Base-by-base conservation (phyloP, 2,888 invertebrate genomes). In the Diaperis boleti region DNA sequence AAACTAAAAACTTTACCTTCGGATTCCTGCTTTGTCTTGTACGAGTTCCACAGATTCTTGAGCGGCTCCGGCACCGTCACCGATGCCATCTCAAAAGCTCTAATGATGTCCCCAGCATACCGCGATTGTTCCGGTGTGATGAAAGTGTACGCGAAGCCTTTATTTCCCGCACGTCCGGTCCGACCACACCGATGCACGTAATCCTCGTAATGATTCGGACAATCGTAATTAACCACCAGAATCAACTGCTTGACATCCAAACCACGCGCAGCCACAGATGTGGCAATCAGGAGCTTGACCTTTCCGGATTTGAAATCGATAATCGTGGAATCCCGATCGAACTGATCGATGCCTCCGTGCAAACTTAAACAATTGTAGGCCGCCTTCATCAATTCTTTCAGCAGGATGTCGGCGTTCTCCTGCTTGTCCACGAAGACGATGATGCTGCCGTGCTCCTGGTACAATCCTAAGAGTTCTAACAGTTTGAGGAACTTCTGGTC, bases 191-290 rank as follows among this genome's bases (percentile, higher is more conserved):
- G 89, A 81, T 99, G 99, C 13, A 99, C 98, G 81, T 99, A 99
- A 82, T 99, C 99, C 82, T 99, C 99, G 78, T 99, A 99, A 82
- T 99, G 99, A 82, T 99, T 99, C 0, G 99, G 98, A 76, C 97
- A 98, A 82, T 99, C 98, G 81, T 97, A 99, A 83, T 99, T 99
- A 8, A 99, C 92, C 1, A 99, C 99, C 20, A 99, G 84, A 74
- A 97, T 96, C 54, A 99, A 86, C 74, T 98, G 96, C 79, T 98
- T 98, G 0, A 99, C 98, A 80, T 99, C 99, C n/a, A 99, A 84
- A 0, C 99, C 99, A 57, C 99, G 84, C 0, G 99, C 98, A 2
- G 98, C 98, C 1, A 99, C 98, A 8, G 98, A 98, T 0, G 99
- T 99, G 0, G 99, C 99, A 2, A 98, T 94, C 76, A 99, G 82